Conservation (phyloP, 2,888 invertebrate species). For the Ryuthela nishihirai region DNA sequence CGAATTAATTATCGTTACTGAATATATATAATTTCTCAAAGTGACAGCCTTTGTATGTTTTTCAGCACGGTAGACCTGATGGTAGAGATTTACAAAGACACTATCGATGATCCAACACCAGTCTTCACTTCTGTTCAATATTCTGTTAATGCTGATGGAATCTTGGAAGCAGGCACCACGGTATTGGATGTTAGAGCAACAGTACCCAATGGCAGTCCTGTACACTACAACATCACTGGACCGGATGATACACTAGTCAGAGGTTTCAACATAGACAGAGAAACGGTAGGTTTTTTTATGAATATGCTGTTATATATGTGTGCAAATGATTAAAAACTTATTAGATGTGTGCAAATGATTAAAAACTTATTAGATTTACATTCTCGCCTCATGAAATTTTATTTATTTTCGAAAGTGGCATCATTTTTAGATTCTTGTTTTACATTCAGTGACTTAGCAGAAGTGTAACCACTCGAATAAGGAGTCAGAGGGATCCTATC, state of each 20-base stretch:
- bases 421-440: no score
- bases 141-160: constrained; percentile 40
- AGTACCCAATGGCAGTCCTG: constrained; percentile 41
- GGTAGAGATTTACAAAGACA: constrained; percentile 44
- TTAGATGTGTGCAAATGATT: neutral
- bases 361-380: neutral
- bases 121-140: constrained; percentile 44
- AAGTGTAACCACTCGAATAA: no score
- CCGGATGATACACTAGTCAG: constrained; percentile 35
- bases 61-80: constrained; percentile 38
- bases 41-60: no score
- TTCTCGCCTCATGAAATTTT: constrained; percentile 1
- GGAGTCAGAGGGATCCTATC: no score
- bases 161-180: constrained; percentile 42
- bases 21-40: no score
- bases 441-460: no score
- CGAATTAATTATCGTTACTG: no score
- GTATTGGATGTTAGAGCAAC: constrained; percentile 42
- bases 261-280: constrained; percentile 42
- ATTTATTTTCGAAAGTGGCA: no score
- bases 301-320: no score
- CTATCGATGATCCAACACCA: constrained; percentile 43
- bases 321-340: neutral
- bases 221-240: constrained; percentile 43
- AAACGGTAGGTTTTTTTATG: constrained; percentile 36